A percentile compares a stretch with the other conserved stretches of the same genome.
Evolutionary conservation across 2,113 vertebrate genomes (phyloP).

Genomic region (Otolemur garnettii): DNA sequence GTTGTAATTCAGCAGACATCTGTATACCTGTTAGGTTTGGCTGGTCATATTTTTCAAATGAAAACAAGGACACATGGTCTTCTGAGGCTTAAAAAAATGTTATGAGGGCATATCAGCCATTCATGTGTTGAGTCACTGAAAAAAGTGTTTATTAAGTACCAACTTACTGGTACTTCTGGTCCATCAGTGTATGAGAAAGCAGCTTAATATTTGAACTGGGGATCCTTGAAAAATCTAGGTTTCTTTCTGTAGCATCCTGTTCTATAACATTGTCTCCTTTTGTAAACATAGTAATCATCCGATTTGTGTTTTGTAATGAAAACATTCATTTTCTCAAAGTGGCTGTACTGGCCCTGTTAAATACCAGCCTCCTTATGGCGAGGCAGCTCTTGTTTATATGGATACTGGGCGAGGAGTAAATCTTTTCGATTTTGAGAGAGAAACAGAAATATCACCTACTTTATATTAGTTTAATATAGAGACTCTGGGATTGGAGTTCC

Average conservation of each 20-base stretch:
- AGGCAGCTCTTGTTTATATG: not conserved
- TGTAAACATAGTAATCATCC: slow-evolving; percentile 18
- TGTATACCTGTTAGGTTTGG: not conserved
- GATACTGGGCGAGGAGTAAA: not conserved
- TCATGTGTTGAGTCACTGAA: not conserved
- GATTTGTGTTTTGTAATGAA: not conserved
- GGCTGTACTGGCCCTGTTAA: not conserved
- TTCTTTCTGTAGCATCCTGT: not conserved
- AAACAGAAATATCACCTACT: slow-evolving; percentile 41
- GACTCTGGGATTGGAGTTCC: not conserved
- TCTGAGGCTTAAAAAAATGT: not conserved
- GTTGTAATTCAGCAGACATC: not conserved
- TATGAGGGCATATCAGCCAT: not conserved
- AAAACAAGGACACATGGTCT: not conserved
- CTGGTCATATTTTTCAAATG: not conserved
- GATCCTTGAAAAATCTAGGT: not conserved
- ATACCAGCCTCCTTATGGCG: not conserved
- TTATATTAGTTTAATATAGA: not conserved
- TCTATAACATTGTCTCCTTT: slow-evolving; percentile 18
- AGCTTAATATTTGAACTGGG: slow-evolving; percentile 17
- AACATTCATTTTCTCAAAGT: not conserved
- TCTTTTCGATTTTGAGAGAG: slow-evolving; percentile 58
- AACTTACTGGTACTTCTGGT: not conserved
- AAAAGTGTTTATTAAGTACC: not conserved
- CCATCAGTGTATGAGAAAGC: not conserved